These are phyloP conservation scores for Hyles vespertilio DNA, from an alignment of 1,140 invertebrate species.

Conservation along the genomic window DNA sequence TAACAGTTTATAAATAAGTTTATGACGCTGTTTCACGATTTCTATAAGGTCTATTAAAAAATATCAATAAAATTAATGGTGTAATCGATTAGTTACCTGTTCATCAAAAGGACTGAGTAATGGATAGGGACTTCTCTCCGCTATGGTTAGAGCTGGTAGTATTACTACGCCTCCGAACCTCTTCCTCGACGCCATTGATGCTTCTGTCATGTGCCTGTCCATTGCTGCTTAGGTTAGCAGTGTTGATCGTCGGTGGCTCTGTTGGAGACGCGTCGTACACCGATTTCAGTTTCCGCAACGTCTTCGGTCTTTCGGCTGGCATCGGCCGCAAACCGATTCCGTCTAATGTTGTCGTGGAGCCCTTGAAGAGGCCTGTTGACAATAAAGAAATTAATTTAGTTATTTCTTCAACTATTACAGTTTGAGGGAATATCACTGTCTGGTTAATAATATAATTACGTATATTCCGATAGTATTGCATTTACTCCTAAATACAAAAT, in stretches of 20 bases:
- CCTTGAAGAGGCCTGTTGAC: conserved; percentile 84
- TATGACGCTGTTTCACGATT: no score
- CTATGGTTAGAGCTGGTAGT: conserved; percentile 66
- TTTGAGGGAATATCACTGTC: no score
- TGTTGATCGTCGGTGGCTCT: conserved; percentile 62
- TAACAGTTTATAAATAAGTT: no score
- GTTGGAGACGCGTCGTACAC: conserved; percentile 77
- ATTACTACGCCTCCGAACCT: conserved; percentile 56
- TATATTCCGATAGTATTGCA: no score
- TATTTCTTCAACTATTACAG: background rate
- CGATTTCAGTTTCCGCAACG: conserved; percentile 81
- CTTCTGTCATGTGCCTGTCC: conserved; percentile 40
- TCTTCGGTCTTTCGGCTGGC: conserved; percentile 84
- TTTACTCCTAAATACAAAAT: no score
- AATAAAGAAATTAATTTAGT: conserved; percentile 25
- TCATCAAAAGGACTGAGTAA: conserved; percentile 94
- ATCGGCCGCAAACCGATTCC: conserved; percentile 75
- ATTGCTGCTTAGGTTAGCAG: conserved; percentile 66
- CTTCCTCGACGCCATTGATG: conserved; percentile 55
- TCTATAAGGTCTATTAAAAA: no score
- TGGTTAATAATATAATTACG: no score
- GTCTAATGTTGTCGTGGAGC: conserved; percentile 81
- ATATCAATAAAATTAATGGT: no score
- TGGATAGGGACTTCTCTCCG: conserved; percentile 80
- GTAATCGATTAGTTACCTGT: conserved; percentile 55